Percentiles rank a stretch among this genome's conserved stretches.
Evolutionary conservation across 2,113 vertebrate genomes (phyloP).

Genomic region (Vulpes vulpes): DNA sequence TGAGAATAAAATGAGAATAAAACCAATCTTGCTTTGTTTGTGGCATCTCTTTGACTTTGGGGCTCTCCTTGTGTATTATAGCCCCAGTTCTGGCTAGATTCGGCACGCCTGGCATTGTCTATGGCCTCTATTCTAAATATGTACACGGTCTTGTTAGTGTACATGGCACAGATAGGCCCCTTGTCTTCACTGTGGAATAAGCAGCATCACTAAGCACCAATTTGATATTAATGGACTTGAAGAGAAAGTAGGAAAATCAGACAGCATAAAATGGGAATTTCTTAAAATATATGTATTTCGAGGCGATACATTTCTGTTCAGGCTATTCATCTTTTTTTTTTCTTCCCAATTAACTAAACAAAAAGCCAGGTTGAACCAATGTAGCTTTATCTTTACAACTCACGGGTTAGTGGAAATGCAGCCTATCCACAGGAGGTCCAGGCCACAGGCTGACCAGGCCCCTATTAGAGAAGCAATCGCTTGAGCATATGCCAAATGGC

Average conservation of each 20-base stretch:
- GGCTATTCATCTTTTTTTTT: not conserved
- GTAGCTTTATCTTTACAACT: not conserved
- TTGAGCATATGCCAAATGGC: not conserved
- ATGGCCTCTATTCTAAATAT: not conserved
- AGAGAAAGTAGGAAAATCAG: not conserved
- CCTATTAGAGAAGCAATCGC: not conserved
- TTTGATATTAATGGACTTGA: not conserved
- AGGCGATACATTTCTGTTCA: not conserved
- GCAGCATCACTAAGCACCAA: not conserved
- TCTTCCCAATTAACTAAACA: not conserved
- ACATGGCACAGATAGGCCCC: not conserved
- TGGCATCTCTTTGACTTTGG: not conserved
- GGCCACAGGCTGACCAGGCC: not conserved
- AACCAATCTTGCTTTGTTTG: not conserved
- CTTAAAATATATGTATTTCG: not conserved
- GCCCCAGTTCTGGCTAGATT: not conserved
- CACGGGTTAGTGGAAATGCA: not conserved
- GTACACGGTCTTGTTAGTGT: too few relatives aligned
- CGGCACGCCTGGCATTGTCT: not conserved
- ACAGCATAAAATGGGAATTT: not conserved
- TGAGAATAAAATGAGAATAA: not conserved
- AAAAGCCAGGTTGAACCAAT: not conserved
- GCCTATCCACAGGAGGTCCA: not conserved
- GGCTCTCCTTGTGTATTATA: not conserved
- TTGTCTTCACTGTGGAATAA: not conserved